Evolutionary conservation across 2,797 vertebrate genomes (phyloP), one percentile per base, ranked within the genome.

Genomic region (Crocidura indochinensis): DNA sequence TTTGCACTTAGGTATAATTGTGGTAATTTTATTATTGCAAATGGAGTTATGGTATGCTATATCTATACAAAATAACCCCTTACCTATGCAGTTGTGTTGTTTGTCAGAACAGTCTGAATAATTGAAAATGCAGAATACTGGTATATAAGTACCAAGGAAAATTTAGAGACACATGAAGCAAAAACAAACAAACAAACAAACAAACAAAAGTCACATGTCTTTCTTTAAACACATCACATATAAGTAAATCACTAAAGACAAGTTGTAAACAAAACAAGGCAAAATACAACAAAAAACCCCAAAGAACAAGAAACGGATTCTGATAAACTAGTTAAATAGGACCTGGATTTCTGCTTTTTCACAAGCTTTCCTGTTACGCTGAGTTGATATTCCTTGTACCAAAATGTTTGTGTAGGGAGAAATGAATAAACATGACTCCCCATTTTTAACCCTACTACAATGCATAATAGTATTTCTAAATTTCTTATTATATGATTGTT

Each of bases 1-100:
- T 86, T 92, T 92, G 17, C 53, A 78, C 67, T 93, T 87, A 93
- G 44, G 38, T 91, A 49, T 84, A 76, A 11, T 82, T 77, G 9
- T 2, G 78, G 44, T 17, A 44, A 17, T 19, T 83, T 90, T 71
- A 81, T 12, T 15, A 89, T 22, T 78, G 26, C 31, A 87, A 77
- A 92, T 68, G 7, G 17, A 71, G 24, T 91, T 93, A 78, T 83
- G 62, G 80, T 65, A 73, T 51, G 29, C 8, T 79, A 53, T 53
- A 53, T 53, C 15, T 67, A n/a, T 14, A 93, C 8, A 92, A 81
- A 89, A 86, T 74, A 44, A 68, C 85, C 10, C n/a, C 8, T 90
- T 64, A 86, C 11, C 29, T 81, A 53, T 86, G 27, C 9, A 51
- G 7, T 82, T 82, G n/a, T 83, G 26, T 62, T 90, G 88, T 0